These are phyloP conservation scores for Uropetala carovei DNA, from an alignment of 2,888 invertebrate species.

Conservation along the genomic window DNA sequence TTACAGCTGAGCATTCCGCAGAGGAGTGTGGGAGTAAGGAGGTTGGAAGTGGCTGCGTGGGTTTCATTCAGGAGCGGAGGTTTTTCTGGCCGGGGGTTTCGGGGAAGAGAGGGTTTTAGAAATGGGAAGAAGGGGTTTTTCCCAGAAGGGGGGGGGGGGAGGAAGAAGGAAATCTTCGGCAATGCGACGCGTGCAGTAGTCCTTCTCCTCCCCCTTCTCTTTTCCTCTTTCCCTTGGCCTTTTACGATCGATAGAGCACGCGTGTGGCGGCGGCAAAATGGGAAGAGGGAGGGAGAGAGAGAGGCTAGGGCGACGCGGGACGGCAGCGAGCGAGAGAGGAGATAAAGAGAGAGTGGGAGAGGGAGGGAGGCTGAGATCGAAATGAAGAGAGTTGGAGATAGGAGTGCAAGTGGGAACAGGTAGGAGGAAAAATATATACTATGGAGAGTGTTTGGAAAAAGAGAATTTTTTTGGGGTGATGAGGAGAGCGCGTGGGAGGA, in stretches of 20 bases:
- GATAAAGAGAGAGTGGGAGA: constrained; percentile 11
- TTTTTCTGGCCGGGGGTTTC: not conserved
- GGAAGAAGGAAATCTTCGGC: constrained; percentile 33
- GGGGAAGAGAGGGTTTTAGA: too few relatives aligned
- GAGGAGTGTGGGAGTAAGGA: too few relatives aligned
- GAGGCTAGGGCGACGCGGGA: too few relatives aligned
- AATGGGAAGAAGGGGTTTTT: not conserved
- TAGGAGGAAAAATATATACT: not conserved
- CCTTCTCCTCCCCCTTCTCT: not conserved
- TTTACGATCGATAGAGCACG: constrained; percentile 57
- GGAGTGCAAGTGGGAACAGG: not conserved
- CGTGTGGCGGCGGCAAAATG: constrained; percentile 26
- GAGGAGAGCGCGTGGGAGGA: not conserved
- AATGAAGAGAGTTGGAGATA: not conserved
- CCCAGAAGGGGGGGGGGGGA: not conserved
- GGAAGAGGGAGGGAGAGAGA: too few relatives aligned
- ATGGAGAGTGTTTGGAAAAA: not conserved
- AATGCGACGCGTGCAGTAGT: constrained; percentile 24
- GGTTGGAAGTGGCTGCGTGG: not conserved
- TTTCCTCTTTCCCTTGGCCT: not conserved
- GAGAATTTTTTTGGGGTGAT: too few relatives aligned
- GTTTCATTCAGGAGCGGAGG: not conserved
- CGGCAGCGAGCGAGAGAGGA: too few relatives aligned
- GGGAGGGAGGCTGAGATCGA: not conserved
- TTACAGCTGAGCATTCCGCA: too few relatives aligned